phyloP scores from a whole-genome alignment of 2,113 vertebrate species.

The Mugil cephalus region DNA sequence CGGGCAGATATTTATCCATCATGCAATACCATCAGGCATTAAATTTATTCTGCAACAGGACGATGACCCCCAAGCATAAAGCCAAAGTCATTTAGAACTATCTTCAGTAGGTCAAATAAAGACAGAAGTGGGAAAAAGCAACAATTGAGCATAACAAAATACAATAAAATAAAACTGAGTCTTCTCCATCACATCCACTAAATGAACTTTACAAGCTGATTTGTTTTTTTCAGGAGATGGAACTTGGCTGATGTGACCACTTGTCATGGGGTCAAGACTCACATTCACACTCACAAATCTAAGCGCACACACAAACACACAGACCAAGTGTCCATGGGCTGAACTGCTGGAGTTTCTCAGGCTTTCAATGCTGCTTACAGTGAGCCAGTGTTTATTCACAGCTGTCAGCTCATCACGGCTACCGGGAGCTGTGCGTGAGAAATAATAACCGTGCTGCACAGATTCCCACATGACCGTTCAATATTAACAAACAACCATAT shows the following conservation, averaged over 20 bases:
- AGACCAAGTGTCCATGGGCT: not conserved
- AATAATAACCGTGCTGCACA: constrained; percentile 1
- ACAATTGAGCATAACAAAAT: no score
- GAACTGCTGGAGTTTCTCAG: not conserved
- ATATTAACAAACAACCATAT: constrained; percentile 9
- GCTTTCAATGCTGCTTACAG: not conserved
- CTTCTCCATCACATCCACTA: no score
- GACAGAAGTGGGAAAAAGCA: no score
- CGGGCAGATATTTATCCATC: no score
- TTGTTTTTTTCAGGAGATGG: not conserved
- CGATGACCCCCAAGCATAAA: no score
- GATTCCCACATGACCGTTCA: constrained; percentile 3
- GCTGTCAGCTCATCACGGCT: not conserved
- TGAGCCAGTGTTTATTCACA: not conserved
- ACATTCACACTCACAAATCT: not conserved
- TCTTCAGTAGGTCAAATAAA: no score
- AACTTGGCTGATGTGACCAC: no score
- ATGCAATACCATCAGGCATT: no score
- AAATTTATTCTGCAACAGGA: no score
- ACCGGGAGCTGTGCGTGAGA: constrained; percentile 1
- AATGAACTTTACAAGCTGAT: not conserved
- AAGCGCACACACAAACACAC: not conserved
- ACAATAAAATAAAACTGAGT: no score
- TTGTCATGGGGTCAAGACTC: not conserved
- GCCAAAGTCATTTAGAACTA: no score